Base-by-base conservation (phyloP, 2,888 invertebrate species). In the Yponomeuta sedellus region DNA sequence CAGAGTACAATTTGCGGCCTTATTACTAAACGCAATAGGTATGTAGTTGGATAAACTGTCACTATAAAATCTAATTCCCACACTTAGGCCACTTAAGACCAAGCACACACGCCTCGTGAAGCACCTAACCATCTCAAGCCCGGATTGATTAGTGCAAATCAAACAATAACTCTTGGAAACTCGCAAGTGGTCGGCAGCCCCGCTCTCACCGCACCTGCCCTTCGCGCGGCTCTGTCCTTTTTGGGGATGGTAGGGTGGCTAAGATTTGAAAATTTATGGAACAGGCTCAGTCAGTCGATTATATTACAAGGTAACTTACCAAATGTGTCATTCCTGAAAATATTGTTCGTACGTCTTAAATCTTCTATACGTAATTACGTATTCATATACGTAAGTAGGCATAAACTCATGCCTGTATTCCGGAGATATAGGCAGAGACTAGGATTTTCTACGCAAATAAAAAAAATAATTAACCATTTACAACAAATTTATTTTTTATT, bases 121-220 rank as follows among this genome's bases (percentile, higher is more conserved):
- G 16, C 44, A 52, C 44, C 44, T 16, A 16, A 52, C 44, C 61
- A 70, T 70, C 68, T 70, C 71, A 73, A 72, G 71, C 71, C 67
- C 68, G 64, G 71, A 82, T 80, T 82, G 83, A 83, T 83, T 81
- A 82, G 81, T 72, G 76, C 72, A 79, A 78, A 82, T 82, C 81
- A 85, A 83, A 84, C 80, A 83, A 78, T 65, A 70, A 64, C 81
- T 64, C 44, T 12, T 52, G 44, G 44, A 52, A 52, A 52, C 44
- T 52, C 5, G 44, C 16, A 52, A 52, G 44, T 52, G 44, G 44
- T 52, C 16, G 44, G 44, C 16, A 52, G 16, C 44, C 44, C 16
- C 44, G 44, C 44, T 6, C 44, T 12, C 44, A 52, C 44, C 44
- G 12, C 59, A 59, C 59, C 59, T 59, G 59, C 20, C 80, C 79